These are phyloP conservation scores for Lasaia peninsularis DNA, from an alignment of 1,140 invertebrate genomes.

Conservation along the genomic window DNA sequence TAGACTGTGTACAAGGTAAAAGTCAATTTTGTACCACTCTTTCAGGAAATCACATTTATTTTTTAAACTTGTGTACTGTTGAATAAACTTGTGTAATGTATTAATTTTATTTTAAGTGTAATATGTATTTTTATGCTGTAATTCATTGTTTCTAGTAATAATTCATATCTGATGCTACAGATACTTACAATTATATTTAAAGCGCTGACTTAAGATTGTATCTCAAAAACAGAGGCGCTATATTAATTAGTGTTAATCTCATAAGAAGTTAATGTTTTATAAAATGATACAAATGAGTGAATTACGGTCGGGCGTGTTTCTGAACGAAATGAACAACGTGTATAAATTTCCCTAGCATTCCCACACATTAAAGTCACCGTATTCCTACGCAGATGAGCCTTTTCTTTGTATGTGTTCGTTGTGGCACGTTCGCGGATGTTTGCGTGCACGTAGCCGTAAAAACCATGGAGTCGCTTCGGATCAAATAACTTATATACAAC, in stretches of 20 bases:
- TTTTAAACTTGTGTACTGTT: too few species aligned
- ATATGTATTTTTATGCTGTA: too few species aligned
- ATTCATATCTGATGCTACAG: background rate
- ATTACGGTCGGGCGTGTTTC: constrained; percentile 36
- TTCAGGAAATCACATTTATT: too few species aligned
- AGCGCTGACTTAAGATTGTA: constrained; percentile 4
- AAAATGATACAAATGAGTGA: constrained; percentile 59
- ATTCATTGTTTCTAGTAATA: too few species aligned
- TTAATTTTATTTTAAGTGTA: too few species aligned
- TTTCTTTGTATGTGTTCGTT: constrained; percentile 33
- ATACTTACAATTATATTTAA: constrained; percentile 7
- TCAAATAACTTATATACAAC: background rate
- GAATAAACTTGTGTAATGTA: too few species aligned
- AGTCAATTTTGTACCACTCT: too few species aligned
- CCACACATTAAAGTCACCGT: constrained; percentile 52
- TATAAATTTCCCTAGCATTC: constrained; percentile 73
- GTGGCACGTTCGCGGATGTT: constrained; percentile 32
- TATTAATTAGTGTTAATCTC: constrained; percentile 54
- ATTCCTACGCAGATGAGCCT: constrained; percentile 47
- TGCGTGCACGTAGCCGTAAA: constrained; percentile 52
- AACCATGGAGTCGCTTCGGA: constrained; percentile 20
- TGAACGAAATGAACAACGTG: constrained; percentile 56
- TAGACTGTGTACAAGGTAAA: too few species aligned
- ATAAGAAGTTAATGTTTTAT: constrained; percentile 55
- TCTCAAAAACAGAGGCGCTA: constrained; percentile 21